A percentile compares a stretch with the other conserved stretches of the same genome.
Conservation (phyloP, 2,888 invertebrate species). For the Buathra laborator region DNA sequence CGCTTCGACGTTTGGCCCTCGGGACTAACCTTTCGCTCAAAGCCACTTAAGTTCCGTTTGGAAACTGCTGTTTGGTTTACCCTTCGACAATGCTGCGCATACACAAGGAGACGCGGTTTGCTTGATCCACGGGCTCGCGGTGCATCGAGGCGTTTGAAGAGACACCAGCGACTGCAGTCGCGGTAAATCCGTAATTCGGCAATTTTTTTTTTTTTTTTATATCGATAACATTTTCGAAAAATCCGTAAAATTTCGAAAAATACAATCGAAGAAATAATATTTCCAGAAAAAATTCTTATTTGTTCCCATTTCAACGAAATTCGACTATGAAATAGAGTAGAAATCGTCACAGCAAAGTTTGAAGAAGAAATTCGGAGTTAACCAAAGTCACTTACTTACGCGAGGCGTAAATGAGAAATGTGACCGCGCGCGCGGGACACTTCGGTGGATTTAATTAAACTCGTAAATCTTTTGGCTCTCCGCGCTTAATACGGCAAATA, state of each 20-base stretch:
- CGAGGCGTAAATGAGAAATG: conserved; percentile 79
- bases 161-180: too few species aligned
- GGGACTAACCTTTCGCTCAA: conserved; percentile 30
- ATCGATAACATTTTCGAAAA: neutral
- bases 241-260: neutral
- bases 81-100: neutral
- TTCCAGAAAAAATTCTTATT: neutral
- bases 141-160: neutral
- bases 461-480: conserved; percentile 80
- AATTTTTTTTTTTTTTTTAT: too few species aligned
- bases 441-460: conserved; percentile 83
- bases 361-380: neutral
- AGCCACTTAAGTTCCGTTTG: conserved; percentile 35
- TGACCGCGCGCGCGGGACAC: conserved; percentile 72
- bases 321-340: neutral
- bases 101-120: neutral
- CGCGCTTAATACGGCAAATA: conserved; percentile 3
- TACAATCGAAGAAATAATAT: neutral
- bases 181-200: too few species aligned
- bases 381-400: neutral
- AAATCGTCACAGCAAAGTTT: conserved; percentile 1
- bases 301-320: neutral
- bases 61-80: conserved; percentile 31
- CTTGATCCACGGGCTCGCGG: neutral
- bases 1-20: conserved; percentile 54